A percentile compares a stretch with the other conserved stretches of the same genome.
Evolutionary conservation across 2,888 invertebrate species (phyloP).

Genomic region (Chrysolina americana): DNA sequence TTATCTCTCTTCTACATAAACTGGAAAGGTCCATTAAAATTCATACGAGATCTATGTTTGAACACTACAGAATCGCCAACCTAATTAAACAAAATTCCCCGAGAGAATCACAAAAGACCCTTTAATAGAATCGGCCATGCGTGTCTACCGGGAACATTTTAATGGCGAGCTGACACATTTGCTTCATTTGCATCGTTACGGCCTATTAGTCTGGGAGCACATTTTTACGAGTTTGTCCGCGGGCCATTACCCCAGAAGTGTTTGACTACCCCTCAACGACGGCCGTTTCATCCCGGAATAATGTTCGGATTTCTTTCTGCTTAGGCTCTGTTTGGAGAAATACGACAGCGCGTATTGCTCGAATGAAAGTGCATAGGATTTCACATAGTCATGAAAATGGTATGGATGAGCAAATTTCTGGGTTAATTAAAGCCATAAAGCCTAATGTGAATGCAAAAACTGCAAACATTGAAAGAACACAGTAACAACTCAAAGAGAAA

Average conservation of each 20-base stretch:
- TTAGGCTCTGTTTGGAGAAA: neutral
- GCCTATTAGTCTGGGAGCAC: conserved; percentile 56
- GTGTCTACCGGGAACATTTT: conserved; percentile 38
- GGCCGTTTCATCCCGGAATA: conserved; percentile 17
- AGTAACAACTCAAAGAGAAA: too few species aligned
- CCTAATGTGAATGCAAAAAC: neutral
- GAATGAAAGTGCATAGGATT: neutral
- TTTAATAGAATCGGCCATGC: conserved; percentile 48
- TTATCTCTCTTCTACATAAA: too few species aligned
- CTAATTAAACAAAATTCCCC: conserved; percentile 43
- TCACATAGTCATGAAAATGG: neutral
- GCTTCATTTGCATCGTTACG: conserved; percentile 59
- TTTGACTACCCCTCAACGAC: conserved; percentile 34
- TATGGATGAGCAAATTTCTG: neutral
- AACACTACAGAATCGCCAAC: conserved; percentile 39
- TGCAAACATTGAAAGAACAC: too few species aligned
- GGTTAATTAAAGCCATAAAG: neutral
- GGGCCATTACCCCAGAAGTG: conserved; percentile 52
- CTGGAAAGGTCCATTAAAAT: conserved; percentile 41
- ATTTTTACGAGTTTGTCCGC: conserved; percentile 45
- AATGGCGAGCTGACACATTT: conserved; percentile 52
- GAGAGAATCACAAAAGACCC: conserved; percentile 41
- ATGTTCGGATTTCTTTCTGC: conserved; percentile 26
- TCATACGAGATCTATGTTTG: conserved; percentile 36
- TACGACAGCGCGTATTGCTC: neutral